phyloP scores from a whole-genome alignment of 2,113 vertebrate genomes.

The Forbesichthys agassizii region DNA sequence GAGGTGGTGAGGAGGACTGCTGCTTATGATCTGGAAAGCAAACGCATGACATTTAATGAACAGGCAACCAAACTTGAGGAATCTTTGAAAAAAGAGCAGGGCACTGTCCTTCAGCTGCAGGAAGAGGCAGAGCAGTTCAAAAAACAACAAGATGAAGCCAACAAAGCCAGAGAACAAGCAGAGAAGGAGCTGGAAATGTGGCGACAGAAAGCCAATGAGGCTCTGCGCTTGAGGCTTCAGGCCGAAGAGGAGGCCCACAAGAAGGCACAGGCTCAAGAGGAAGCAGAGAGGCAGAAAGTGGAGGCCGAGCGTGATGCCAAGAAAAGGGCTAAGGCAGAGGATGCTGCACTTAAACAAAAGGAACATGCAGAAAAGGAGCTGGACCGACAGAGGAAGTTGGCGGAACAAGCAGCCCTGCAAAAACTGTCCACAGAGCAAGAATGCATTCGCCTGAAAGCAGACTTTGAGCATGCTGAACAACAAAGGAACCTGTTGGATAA shows the following conservation, averaged over 20 bases:
- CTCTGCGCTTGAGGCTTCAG: constrained; percentile 87
- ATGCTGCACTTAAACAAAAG: constrained; percentile 88
- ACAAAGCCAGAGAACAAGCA: constrained; percentile 83
- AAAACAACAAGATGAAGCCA: constrained; percentile 85
- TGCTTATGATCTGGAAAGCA: constrained; percentile 82
- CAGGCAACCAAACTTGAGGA: constrained; percentile 86
- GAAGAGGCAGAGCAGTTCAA: constrained; percentile 87
- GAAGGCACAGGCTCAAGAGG: constrained; percentile 88
- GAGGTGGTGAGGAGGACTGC: constrained; percentile 86
- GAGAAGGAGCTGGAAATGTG: constrained; percentile 92
- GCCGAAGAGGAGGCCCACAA: constrained; percentile 93
- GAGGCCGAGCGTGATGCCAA: constrained; percentile 90
- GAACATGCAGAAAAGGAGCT: constrained; percentile 90
- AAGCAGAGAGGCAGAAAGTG: constrained; percentile 93
- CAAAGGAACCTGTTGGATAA: constrained; percentile 89
- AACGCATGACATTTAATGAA: constrained; percentile 78
- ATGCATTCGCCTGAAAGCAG: constrained; percentile 87
- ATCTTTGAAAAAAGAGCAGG: constrained; percentile 88
- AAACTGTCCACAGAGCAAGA: constrained; percentile 90
- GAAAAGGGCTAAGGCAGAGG: constrained; percentile 86
- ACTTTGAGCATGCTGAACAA: constrained; percentile 90
- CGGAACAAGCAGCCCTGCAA: constrained; percentile 88
- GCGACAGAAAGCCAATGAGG: constrained; percentile 95
- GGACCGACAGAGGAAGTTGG: constrained; percentile 86
- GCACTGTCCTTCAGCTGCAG: constrained; percentile 84